Conservation (phyloP, 2,797 vertebrate genomes). For the Clarias platycephalus region DNA sequence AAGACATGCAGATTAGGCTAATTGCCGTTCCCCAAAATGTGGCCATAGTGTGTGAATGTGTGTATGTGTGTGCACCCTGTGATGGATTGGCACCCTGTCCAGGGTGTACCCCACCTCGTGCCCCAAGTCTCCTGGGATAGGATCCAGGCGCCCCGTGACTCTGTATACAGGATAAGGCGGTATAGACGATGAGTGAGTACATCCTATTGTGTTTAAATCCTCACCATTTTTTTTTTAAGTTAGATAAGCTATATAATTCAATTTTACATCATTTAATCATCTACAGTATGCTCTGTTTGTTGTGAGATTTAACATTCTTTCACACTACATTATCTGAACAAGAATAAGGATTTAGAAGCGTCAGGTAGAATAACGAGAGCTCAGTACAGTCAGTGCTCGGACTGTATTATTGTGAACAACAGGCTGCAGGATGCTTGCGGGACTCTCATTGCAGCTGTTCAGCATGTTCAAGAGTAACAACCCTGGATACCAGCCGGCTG, state of each 20-base stretch:
- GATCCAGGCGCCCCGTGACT: no score
- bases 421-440: constrained; percentile 78
- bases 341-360: constrained; percentile 91
- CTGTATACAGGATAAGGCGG: no score
- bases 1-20: no score
- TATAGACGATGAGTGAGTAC: background rate
- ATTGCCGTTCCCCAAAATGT: no score
- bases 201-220: background rate
- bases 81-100: no score
- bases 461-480: constrained; percentile 80
- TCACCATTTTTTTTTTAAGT: background rate
- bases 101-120: no score
- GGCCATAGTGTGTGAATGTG: no score
- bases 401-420: constrained; percentile 83
- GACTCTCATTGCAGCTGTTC: constrained; percentile 76
- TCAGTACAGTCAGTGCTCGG: constrained; percentile 87
- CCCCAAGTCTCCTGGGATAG: no score
- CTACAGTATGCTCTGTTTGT: background rate
- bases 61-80: no score
- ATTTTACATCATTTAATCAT: no score
- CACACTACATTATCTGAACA: background rate
- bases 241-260: background rate
- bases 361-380: constrained; percentile 78
- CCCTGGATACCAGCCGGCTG: constrained; percentile 88
- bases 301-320: background rate